phyloP scores from a whole-genome alignment of 2,888 invertebrate species.

The Romanomermis culicivorax region DNA sequence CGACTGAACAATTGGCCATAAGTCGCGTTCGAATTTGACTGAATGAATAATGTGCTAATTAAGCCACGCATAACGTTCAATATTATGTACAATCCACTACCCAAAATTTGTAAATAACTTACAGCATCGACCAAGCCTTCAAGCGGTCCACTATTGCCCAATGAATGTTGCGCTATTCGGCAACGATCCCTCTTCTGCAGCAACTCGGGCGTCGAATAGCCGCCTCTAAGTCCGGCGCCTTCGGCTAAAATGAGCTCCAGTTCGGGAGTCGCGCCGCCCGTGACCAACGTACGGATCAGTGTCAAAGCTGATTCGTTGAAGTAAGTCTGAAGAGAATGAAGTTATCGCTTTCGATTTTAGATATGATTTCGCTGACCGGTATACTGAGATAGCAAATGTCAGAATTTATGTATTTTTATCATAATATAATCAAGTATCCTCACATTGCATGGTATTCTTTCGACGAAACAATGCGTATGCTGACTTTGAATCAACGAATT shows the following conservation, averaged over 20 bases:
- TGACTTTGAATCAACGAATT: no score
- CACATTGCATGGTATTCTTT: no score
- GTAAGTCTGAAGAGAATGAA: slow-evolving; percentile 54
- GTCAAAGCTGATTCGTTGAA: slow-evolving; percentile 99
- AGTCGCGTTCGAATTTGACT: slow-evolving; percentile 60
- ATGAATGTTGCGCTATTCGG: slow-evolving; percentile 87
- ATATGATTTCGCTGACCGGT: no score
- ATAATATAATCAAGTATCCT: no score
- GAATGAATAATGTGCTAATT: no score
- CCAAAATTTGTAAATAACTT: not conserved
- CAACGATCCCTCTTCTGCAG: slow-evolving; percentile 86
- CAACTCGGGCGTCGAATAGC: slow-evolving; percentile 88
- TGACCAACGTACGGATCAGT: slow-evolving; percentile 89
- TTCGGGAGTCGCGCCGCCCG: slow-evolving; percentile 98
- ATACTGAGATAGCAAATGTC: no score
- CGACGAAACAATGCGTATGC: no score
- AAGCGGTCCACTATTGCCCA: slow-evolving; percentile 87
- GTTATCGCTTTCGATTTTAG: no score
- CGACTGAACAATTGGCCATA: slow-evolving; percentile 93
- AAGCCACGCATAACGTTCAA: no score
- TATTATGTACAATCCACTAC: no score
- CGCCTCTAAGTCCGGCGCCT: slow-evolving; percentile 91
- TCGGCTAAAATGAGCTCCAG: slow-evolving; percentile 94
- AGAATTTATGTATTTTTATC: no score
- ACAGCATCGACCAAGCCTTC: slow-evolving; percentile 57